Evolutionary conservation across 64 coral and sea anemone species (phyloP), one percentile per base, ranked within the genome.

Genomic region (Hydrozoanthus tunicans): DNA sequence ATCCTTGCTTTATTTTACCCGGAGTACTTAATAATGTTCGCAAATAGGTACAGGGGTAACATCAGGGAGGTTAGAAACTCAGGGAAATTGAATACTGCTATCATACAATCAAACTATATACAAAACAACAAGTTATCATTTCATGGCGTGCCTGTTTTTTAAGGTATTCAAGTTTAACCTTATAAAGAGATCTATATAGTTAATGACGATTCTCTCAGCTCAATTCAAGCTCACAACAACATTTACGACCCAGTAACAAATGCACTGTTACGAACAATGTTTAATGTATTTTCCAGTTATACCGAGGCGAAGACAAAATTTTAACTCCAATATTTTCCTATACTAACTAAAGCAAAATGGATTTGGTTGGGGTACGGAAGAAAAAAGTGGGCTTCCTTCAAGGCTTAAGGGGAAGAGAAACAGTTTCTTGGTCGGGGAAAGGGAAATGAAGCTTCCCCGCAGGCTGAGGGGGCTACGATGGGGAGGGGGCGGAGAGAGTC

Each of bases 41-140:
- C 10, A 1, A 51, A 52, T 10, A 76, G 14, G 43, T 26, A 52
- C 70, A 9, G 20, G 23, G 7, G 9, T 73, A 9, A 76, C 43
- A 76, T 9, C 13, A 43, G 72, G 72, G 43, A 12, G 26, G 9
- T 74, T 53, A 17, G 64, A 0, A 53, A 51, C 32, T 43, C 32
- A 43, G 32, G 27, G 72, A 53, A 51, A 52, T 0, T 53, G 3
- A 4, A 7, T 32, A 12, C 27, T 76, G 13, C 43, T 69, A 69
- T 12, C 5, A 76, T 76, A 76, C 53, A 76, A 52, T 51, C 26
- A 76, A 76, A 76, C 72, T 76, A 76, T 76, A 51, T 76, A 76
- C 72, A 76, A 76, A 76, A 8, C 6, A 10, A 51, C 20, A 20
- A 20, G 20, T 76, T 13, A 11, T 76, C 13, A 76, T 17, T 43